Base-by-base conservation (phyloP, 1,140 invertebrate species). In the Triops longicaudatus region DNA sequence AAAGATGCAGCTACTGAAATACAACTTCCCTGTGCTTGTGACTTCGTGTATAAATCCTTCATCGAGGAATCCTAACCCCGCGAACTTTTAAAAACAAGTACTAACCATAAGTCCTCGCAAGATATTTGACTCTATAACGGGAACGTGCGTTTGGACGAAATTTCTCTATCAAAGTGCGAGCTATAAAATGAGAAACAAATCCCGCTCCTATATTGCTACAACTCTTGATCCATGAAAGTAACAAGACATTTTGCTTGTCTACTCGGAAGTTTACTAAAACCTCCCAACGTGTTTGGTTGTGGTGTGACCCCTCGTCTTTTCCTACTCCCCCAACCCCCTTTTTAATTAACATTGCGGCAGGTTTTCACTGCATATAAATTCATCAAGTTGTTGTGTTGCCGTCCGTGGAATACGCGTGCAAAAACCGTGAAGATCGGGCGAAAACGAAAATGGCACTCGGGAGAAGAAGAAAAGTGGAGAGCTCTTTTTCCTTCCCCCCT, bases 11-110 rank as follows among this genome's bases (percentile, higher is more conserved):
- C 22, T 63, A 63, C 50, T 63, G 50, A 63, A 63, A 63, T 63
- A 63, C 50, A 63, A 63, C 50, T 63, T 63, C 50, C 50, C 50
- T 63, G 50, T 63, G 50, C 50, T 63, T 63, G 50, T 63, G 50
- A 63, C 50, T 63, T 63, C 50, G 50, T 63, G 22, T 63, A 63
- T 63, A 63, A 37, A 37, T 37, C 31, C 50, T 63, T 63, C 50
- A 63, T 63, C 31, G 31, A 63, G 50, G 50, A 22, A 63, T n/a
- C 14, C 3, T n/a, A 63, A 63, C 44, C 14, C 14, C n/a, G n/a
- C n/a, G n/a, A n/a, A n/a, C n/a, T n/a, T n/a, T n/a, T n/a, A n/a
- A 63, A 63, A 63, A 12, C 14, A 63, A 63, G 22, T 63, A 63
- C 50, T 63, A 63, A 63, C 50, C 4, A 63, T 63, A 63, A 63